Evolutionary conservation across 2,888 invertebrate species (phyloP), one percentile per base, ranked within the genome.

Genomic region (Amphipoea lucens): DNA sequence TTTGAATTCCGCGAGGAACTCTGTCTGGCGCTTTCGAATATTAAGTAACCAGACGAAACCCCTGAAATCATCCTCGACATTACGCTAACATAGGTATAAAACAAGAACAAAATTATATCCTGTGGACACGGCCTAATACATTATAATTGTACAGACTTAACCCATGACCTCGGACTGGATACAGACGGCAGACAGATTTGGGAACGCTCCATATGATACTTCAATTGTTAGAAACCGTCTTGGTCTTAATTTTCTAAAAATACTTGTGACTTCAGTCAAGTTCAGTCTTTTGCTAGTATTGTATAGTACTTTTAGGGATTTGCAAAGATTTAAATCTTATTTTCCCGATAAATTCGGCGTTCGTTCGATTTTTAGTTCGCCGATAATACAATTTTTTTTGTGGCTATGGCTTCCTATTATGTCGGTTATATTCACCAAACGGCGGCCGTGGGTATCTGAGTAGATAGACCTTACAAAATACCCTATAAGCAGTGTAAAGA

Each of bases 101-200:
- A 29, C 12, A 20, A 20, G 29, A 69, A 48, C 20, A 48, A 20
- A 20, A 45, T 29, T 42, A 29, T 20, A 20, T 68, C 36, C 17
- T n/a, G 29, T 40, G n/a, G 36, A 14, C 20, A 62, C 20, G 42
- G 29, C 72, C 45, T 68, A 36, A 45, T 45, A 74, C 36, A 48
- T 57, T 79, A 57, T 69, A 57, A 57, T 70, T 81, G 81, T 70
- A 20, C 36, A 9, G 69, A 69, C 69, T 81, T 74, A 81, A 67
- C 63, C 74, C 12, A 11, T 68, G 80, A 57, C 63, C 80, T 36
- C 36, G 48, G 57, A 3, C 45, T 67, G 63, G 51, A 51, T 54
- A 63, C 60, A 74, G 54, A 80, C 81, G 81, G 74, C 74, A 45
- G 12, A 79, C 48, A 76, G 65, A 79, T 80, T 79, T 65, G 54